Percentiles rank a stretch among this genome's conserved stretches.
These are phyloP conservation scores for Epistrophe grossulariae DNA, from an alignment of 2,888 invertebrate species.

Conservation along the genomic window DNA sequence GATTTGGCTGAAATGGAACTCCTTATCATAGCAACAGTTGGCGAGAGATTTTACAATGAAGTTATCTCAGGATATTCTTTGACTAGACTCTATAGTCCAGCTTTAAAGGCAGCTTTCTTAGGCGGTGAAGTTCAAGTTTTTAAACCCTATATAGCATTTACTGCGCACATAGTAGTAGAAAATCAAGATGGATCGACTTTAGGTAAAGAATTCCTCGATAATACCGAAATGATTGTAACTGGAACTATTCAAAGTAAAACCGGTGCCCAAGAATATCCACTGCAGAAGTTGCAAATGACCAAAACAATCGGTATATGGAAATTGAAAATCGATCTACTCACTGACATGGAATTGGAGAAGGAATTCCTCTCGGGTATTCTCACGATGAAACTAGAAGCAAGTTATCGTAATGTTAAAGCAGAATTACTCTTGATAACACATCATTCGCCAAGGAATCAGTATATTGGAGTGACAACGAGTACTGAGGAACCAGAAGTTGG, in stretches of 20 bases:
- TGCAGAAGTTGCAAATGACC: conserved; percentile 86
- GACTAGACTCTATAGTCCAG: conserved; percentile 93
- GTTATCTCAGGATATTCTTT: conserved; percentile 91
- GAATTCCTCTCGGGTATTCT: conserved; percentile 87
- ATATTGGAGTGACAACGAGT: conserved; percentile 92
- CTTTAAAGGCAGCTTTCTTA: conserved; percentile 90
- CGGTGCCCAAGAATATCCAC: conserved; percentile 86
- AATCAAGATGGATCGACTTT: conserved; percentile 94
- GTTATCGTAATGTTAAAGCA: conserved; percentile 87
- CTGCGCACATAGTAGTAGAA: conserved; percentile 92
- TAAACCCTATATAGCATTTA: conserved; percentile 95
- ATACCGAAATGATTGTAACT: conserved; percentile 87
- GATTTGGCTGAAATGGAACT: conserved; percentile 90
- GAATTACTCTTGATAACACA: conserved; percentile 90
- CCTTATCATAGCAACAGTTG: conserved; percentile 91
- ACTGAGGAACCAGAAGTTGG: conserved; percentile 93
- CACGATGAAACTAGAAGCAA: conserved; percentile 87
- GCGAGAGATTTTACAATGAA: conserved; percentile 92
- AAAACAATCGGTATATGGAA: conserved; percentile 91
- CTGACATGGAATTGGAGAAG: conserved; percentile 84
- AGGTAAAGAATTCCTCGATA: conserved; percentile 86
- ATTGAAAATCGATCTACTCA: conserved; percentile 89
- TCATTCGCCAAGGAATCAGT: conserved; percentile 90
- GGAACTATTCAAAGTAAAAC: conserved; percentile 86
- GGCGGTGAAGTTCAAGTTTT: conserved; percentile 95